These are phyloP conservation scores for Cheilosia soror DNA, from an alignment of 2,888 invertebrate genomes.

Conservation along the genomic window DNA sequence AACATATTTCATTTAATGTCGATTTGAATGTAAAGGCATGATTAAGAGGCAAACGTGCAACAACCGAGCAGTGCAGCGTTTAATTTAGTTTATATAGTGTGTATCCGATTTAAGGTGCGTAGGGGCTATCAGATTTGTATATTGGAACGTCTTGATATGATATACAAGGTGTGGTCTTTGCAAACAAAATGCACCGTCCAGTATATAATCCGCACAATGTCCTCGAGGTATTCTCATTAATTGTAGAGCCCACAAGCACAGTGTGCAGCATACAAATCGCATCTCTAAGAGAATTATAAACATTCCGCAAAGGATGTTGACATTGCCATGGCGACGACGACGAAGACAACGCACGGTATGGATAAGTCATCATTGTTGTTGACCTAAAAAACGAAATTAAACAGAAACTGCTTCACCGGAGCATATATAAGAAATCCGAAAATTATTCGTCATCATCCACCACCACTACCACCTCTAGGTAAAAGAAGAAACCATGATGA, in stretches of 20 bases:
- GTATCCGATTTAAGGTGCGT: not conserved
- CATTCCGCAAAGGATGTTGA: conserved; percentile 68
- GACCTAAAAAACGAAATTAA: conserved; percentile 31
- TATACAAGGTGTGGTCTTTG: conserved; percentile 51
- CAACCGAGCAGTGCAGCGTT: not conserved
- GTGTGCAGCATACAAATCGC: conserved; percentile 57
- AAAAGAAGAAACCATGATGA: conserved; percentile 6
- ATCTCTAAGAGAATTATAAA: conserved; percentile 18
- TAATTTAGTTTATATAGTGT: not conserved
- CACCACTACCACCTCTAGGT: not conserved
- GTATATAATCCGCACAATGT: conserved; percentile 11
- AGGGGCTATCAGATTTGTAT: conserved; percentile 1
- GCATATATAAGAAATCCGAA: conserved; percentile 12
- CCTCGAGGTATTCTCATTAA: conserved; percentile 43
- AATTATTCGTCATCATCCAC: conserved; percentile 53
- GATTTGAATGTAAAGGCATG: conserved; percentile 71
- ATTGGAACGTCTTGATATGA: not conserved
- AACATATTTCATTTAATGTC: conserved; percentile 74
- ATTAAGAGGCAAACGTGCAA: conserved; percentile 53
- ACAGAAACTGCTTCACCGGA: conserved; percentile 22
- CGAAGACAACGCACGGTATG: not conserved
- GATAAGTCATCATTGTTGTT: conserved; percentile 30
- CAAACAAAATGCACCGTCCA: conserved; percentile 5
- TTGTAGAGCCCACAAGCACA: conserved; percentile 4
- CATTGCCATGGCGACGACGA: conserved; percentile 6